Evolutionary conservation across 2,113 vertebrate genomes (phyloP).

Genomic region (Chaetura pelagica): DNA sequence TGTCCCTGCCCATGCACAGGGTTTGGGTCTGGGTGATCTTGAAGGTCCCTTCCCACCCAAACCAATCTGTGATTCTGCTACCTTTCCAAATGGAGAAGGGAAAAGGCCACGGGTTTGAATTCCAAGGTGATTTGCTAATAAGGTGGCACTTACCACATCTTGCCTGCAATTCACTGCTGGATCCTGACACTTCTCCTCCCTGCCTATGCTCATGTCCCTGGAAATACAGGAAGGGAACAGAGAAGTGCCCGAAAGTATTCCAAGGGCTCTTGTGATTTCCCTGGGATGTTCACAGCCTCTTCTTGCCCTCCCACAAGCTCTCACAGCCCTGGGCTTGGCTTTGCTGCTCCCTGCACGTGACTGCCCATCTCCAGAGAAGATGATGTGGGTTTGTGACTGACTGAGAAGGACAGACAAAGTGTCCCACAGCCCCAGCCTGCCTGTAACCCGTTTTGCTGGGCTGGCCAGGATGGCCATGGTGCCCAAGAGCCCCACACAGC

Average conservation of each 20-base stretch:
- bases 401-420: background rate
- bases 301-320: background rate
- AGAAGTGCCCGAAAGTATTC: background rate
- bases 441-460: background rate
- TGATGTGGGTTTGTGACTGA: fast-evolving
- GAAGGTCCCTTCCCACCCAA: too few species aligned
- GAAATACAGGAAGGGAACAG: background rate
- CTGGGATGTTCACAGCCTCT: background rate
- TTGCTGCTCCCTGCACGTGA: fast-evolving
- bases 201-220: fast-evolving
- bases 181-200: background rate
- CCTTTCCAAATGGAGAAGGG: background rate
- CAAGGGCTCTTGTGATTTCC: background rate
- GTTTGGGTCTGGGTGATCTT: too few species aligned
- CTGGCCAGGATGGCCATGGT: fast-evolving
- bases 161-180: background rate
- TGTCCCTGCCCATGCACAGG: too few species aligned
- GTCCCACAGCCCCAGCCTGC: background rate
- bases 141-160: background rate
- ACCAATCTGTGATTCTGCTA: too few species aligned
- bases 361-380: background rate
- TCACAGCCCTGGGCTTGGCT: background rate
- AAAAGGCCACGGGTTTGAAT: background rate
- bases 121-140: background rate
- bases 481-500: too few species aligned